Base-by-base conservation (phyloP, 2,888 invertebrate species). In the Odontomyia ornata region DNA sequence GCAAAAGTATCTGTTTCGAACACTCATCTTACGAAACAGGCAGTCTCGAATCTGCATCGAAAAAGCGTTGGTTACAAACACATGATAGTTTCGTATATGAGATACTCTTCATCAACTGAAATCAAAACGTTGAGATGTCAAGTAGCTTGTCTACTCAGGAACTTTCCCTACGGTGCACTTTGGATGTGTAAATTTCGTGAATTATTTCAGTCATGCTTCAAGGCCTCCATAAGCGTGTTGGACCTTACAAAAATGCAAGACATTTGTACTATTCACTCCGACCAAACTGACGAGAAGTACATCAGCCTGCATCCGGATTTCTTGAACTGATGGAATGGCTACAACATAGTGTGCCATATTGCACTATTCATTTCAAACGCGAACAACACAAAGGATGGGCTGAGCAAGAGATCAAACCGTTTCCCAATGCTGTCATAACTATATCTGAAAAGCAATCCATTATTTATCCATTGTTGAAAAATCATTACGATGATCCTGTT, bases 161-260 rank as follows among this genome's bases (percentile, higher is more conserved):
- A 95, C 84, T 93, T 93, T 46, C 93, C 94, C 27, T 91, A 91
- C 11, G 91, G 92, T 84, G 89, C 90, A 78, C 88, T 95, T 81
- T 94, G 94, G 5, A 88, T 95, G 77, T 94, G 94, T 85, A 93
- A n/a, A n/a, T n/a, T n/a, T n/a, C n/a, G n/a, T n/a, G n/a, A n/a
- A n/a, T n/a, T n/a, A n/a, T n/a, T n/a, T 83, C 93, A 95, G 85
- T 92, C 92, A 78, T 91, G 94, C n/a, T 93, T 91, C 83, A 91
- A 93, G 84, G 91, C 91, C 71, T 91, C 92, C 1, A 89, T 92
- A 52, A 91, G 91, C 79, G 89, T 92, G 9, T 89, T 91, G 15
- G 92, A 92, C 83, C 85, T 93, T 73, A 91, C 91, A 82, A 91
- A 91, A 83, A 89, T 95, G 89, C 91, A 91, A 81, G 95, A 95